Conservation (phyloP, 2,888 invertebrate species). For the Blastobasis lacticolella region DNA sequence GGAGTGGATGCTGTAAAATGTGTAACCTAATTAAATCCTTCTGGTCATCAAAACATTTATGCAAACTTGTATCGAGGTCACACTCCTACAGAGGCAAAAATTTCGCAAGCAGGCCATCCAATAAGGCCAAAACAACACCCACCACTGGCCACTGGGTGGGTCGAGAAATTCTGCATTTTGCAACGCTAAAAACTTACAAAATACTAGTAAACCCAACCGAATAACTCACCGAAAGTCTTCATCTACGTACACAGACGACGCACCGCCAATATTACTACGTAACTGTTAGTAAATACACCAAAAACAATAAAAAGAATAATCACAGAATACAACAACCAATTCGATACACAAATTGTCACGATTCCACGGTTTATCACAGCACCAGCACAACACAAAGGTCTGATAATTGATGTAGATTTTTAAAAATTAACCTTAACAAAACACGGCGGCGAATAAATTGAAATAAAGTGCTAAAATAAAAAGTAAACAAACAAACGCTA, state of each 20-base stretch:
- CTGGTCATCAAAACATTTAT: neutral
- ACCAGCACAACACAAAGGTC: constrained; percentile 29
- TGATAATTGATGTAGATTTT: neutral
- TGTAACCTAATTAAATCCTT: too few species aligned
- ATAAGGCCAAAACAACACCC: constrained; percentile 31
- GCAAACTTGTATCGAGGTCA: constrained; percentile 37
- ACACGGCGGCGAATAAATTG: constrained; percentile 17
- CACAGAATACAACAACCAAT: constrained; percentile 32
- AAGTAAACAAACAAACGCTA: constrained; percentile 25
- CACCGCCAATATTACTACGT: neutral
- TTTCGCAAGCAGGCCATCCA: constrained; percentile 41
- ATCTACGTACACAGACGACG: too few species aligned
- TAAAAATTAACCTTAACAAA: constrained; percentile 35
- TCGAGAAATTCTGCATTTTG: neutral
- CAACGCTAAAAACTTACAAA: constrained; percentile 10
- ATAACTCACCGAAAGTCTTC: neutral
- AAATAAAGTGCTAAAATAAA: constrained; percentile 10
- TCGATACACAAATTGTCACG: constrained; percentile 12
- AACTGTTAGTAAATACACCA: constrained; percentile 3
- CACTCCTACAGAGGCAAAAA: constrained; percentile 24
- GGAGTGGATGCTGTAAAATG: too few species aligned
- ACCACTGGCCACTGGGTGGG: constrained; percentile 4
- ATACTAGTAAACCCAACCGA: neutral
- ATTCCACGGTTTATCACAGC: constrained; percentile 31
- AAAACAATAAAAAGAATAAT: constrained; percentile 19